phyloP scores from a whole-genome alignment of 2,888 invertebrate genomes.

The Eupithecia insigniata region DNA sequence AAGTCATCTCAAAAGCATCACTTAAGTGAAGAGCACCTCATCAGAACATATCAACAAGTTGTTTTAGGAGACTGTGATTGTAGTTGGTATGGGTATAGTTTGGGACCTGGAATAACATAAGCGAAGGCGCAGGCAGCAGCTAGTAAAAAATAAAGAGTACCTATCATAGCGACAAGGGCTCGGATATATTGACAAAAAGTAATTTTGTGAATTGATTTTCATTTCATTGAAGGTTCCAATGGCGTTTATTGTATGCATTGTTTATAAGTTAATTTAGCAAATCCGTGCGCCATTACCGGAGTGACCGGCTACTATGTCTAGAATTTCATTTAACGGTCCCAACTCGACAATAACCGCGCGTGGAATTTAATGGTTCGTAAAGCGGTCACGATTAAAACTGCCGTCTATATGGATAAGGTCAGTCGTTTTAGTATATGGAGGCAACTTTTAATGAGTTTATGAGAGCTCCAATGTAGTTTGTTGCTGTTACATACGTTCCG shows the following conservation, averaged over 20 bases:
- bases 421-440: constrained; percentile 72
- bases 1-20: too few species aligned
- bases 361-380: constrained; percentile 77
- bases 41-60: too few species aligned
- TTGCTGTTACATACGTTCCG: constrained; percentile 50
- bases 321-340: constrained; percentile 77
- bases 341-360: constrained; percentile 76
- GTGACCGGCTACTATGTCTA: constrained; percentile 59
- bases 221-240: constrained; percentile 28
- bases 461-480: constrained; percentile 58
- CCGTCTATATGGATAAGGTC: constrained; percentile 74
- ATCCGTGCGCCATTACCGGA: constrained; percentile 54
- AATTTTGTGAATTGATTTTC: constrained; percentile 38
- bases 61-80: too few species aligned
- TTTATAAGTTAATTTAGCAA: constrained; percentile 53
- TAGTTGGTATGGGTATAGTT: too few species aligned
- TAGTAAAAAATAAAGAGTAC: constrained; percentile 12
- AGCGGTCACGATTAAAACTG: constrained; percentile 80
- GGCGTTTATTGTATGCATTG: constrained; percentile 42
- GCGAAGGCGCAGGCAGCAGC: too few species aligned
- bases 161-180: constrained; percentile 7
- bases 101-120: too few species aligned
- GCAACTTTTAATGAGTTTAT: constrained; percentile 82
- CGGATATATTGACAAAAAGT: constrained; percentile 22
- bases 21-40: too few species aligned